Evolutionary conservation across 2,888 invertebrate species (phyloP).

Genomic region (Hyppa rectilinea): DNA sequence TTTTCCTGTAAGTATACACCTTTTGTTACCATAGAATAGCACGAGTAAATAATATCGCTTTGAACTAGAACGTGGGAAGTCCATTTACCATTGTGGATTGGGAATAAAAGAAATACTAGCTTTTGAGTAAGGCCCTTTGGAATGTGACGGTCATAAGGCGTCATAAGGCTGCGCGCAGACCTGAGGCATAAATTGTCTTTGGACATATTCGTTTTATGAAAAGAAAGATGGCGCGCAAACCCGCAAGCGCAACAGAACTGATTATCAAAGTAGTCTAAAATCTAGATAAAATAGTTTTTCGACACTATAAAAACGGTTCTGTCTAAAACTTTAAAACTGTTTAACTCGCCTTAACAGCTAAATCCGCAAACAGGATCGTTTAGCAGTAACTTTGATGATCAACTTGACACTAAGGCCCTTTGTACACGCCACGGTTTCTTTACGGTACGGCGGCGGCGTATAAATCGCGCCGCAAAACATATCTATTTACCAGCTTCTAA

Average conservation of each 20-base stretch:
- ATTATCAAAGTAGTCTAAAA: not conserved
- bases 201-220: not conserved
- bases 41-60: not conserved
- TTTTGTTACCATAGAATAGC: not conserved
- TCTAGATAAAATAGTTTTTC: not conserved
- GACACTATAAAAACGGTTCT: not conserved
- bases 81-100: conserved; percentile 29
- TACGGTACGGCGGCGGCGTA: no score
- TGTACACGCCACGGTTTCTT: no score
- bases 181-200: not conserved
- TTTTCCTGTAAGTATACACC: conserved; percentile 34
- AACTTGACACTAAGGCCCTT: no score
- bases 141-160: conserved; percentile 21
- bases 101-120: conserved; percentile 21
- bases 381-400: not conserved
- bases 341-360: not conserved
- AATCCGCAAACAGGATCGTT: not conserved
- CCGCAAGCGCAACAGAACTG: not conserved
- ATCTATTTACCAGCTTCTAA: no score
- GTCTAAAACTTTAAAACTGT: not conserved
- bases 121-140: conserved; percentile 4
- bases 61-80: conserved; percentile 32
- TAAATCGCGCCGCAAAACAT: no score
- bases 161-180: not conserved
- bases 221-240: not conserved